Base-by-base conservation (phyloP, 1,140 invertebrate species). In the Belonocnema kinseyi region DNA sequence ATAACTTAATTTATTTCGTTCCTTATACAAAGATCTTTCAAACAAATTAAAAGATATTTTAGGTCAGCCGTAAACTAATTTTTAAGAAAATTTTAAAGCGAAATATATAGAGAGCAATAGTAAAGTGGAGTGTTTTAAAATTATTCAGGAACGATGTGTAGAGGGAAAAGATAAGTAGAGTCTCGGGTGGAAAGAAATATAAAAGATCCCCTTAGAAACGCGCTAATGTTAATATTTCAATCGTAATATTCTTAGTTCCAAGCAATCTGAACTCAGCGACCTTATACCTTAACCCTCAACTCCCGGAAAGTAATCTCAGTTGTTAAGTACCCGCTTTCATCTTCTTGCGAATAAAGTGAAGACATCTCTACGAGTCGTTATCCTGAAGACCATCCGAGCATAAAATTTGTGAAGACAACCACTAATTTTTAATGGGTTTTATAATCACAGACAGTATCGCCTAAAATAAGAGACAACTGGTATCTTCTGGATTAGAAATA, bases 181-280 rank as follows among this genome's bases (percentile, higher is more conserved):
- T 66, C 58, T 66, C 40, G 58, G 58, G 58, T n/a, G 58, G 26
- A 40, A 40, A 66, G 58, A 66, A 66, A 66, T 66, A 16, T 66
- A 66, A 66, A 61, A 66, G 58, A 40, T 66, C 21, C 21, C 26
- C 58, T 40, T 21, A 33, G 58, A 66, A 66, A 66, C 26, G 58
- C 26, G 58, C 58, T 66, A 66, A 66, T 66, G 58, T 66, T 66
- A 66, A 66, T 66, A 66, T 66, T 66, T 66, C 58, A 66, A 26
- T 66, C 58, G 58, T 66, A 66, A 66, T 66, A 66, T 66, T 66
- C 58, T 66, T 66, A 66, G 58, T 66, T 66, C 58, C 58, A 66
- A 26, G 58, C 58, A 66, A 66, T 66, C 58, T 66, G 58, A 66
- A 26, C 58, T 16, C 26, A 66, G 58, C 58, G 58, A 66, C 58